Evolutionary conservation across 2,113 vertebrate species (phyloP), one percentile per base, ranked within the genome.

Genomic region (Proteles cristata): DNA sequence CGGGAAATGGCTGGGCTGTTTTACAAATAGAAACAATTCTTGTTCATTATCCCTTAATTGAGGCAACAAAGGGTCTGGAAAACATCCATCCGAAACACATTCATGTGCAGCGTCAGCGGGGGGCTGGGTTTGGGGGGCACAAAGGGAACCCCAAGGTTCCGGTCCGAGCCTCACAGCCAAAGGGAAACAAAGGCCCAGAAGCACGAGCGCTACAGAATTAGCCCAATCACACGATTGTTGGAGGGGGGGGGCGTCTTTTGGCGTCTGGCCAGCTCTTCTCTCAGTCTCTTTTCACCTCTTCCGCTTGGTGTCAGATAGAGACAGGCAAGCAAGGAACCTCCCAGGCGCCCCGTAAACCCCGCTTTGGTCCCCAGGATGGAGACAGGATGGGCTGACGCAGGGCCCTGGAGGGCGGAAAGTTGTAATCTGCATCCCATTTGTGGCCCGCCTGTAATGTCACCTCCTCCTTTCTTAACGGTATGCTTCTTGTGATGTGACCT

Each of bases 1-100:
- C 55, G 90, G 96, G 98, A 98, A 98, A 98, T 97, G 97, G 95
- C 97, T 98, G 96, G 97, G 98, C 98, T 98, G 97, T 99, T 99
- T 99, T 98, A 99, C 98, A 98, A 99, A 99, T 98, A 98, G 98
- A 98, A 99, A 99, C 98, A 98, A 99, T 99, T 98, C 98, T 98
- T 99, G 98, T 98, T 99, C 98, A 98, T 99, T 99, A 98, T 98
- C 97, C 97, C 95, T 98, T 99, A 99, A 99, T 98, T 99, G 98
- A 99, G 97, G 98, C 97, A 98, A 99, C 98, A 99, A 99, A 99
- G 98, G 98, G 98, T 98, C 98, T 99, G 98, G 98, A 99, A 99
- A 99, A 98, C 99, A 99, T 98, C 98, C 98, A 98, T 99, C 98
- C 98, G 98, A 98, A 97, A 90, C 96, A 98, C 98, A 99, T 98